These are phyloP conservation scores for Ferrisia virgata DNA, from an alignment of 2,888 invertebrate species.

Conservation along the genomic window DNA sequence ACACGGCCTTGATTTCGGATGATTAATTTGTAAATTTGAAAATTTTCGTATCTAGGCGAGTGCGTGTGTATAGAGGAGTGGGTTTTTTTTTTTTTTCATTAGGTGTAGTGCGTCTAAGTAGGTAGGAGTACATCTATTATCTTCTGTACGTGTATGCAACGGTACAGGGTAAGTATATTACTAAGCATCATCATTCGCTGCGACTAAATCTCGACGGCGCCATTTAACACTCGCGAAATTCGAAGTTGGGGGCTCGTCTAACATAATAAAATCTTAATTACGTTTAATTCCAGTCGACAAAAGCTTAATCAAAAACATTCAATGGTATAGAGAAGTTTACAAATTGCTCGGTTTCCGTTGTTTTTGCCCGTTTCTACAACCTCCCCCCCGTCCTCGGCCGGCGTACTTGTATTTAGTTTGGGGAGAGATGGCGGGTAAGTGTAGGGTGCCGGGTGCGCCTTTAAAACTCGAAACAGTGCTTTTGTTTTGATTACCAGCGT, in stretches of 20 bases:
- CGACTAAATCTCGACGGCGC: not conserved
- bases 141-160: no score
- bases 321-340: conserved; percentile 7
- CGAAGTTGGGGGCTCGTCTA: not conserved
- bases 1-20: conserved; percentile 23
- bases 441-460: not conserved
- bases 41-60: not conserved
- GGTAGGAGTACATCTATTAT: no score
- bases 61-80: no score
- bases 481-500: conserved; percentile 19
- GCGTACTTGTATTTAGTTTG: not conserved
- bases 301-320: conserved; percentile 23
- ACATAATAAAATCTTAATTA: conserved; percentile 29
- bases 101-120: no score
- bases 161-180: no score
- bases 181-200: not conserved
- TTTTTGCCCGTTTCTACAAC: not conserved
- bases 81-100: not conserved
- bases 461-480: conserved; percentile 3
- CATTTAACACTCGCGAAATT: not conserved
- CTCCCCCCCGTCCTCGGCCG: not conserved
- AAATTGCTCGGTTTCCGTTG: conserved; percentile 21
- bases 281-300: conserved; percentile 25
- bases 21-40: not conserved
- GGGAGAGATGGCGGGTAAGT: not conserved